phyloP scores from a whole-genome alignment of 2,797 vertebrate genomes.

The Pipistrellus pygmaeus region DNA sequence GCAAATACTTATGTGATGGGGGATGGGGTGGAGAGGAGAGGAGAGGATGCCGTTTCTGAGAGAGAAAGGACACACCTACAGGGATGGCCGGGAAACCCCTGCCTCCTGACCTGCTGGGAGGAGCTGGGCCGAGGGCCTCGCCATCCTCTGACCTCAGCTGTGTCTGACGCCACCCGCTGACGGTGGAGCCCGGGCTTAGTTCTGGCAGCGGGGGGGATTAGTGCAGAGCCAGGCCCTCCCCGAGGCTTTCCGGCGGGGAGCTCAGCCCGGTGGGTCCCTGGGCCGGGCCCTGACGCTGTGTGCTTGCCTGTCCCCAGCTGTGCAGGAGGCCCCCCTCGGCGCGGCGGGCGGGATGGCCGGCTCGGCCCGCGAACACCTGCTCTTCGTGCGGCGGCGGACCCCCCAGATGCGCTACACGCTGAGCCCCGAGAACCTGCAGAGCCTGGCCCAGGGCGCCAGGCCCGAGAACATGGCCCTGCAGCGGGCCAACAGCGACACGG shows the following conservation, averaged over 20 bases:
- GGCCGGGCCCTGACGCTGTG: neutral
- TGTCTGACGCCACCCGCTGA: neutral
- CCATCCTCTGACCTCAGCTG: neutral
- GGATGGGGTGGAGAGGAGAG: neutral
- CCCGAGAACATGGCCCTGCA: slow-evolving; percentile 91
- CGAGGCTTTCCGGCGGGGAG: neutral
- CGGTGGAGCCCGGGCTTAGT: slow-evolving; percentile 13
- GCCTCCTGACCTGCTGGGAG: neutral
- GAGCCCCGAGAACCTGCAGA: slow-evolving; percentile 97
- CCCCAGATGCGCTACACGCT: slow-evolving; percentile 96
- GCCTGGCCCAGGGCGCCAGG: slow-evolving; percentile 91
- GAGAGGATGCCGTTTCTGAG: neutral
- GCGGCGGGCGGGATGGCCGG: slow-evolving; percentile 87
- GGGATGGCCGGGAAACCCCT: neutral
- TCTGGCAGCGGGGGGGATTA: slow-evolving; percentile 60
- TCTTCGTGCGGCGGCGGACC: slow-evolving; percentile 94
- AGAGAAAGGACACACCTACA: neutral
- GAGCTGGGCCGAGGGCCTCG: neutral
- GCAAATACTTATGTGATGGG: neutral
- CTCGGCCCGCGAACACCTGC: slow-evolving; percentile 93
- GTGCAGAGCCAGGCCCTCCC: neutral
- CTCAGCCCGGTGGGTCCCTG: slow-evolving; percentile 11
- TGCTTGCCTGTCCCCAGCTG: slow-evolving; percentile 77
- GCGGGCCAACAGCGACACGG: slow-evolving; percentile 97
- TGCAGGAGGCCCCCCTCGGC: slow-evolving; percentile 64